Base-by-base conservation (phyloP, 2,888 invertebrate species). In the Salpingus planirostris region DNA sequence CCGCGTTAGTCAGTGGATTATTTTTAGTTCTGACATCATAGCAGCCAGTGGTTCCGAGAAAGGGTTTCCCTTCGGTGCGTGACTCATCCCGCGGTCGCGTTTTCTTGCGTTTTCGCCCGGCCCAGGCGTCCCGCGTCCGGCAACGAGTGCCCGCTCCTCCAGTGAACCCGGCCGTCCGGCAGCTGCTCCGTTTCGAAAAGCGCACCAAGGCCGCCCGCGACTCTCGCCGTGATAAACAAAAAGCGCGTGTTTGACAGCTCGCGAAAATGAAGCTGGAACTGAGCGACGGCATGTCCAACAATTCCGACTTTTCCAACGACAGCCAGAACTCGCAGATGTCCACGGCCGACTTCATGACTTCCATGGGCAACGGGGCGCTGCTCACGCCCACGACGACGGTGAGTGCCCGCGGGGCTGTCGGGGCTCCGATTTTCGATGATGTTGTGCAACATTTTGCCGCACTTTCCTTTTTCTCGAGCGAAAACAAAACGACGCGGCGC, bases 271-370 rank as follows among this genome's bases (percentile, higher is more conserved):
- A 62, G 50, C 48, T 64, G 44, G 65, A 64, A 33, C 48, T 62
- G 31, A 60, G 60, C 48, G 63, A 64, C 46, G 61, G 60, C 18
- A 51, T 59, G 47, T 64, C 63, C 15, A 62, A 64, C 40, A 56
- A 64, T 49, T 64, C 64, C 33, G 65, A 65, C 51, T 64, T 64
- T 53, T 62, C 62, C 13, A 61, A 61, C 46, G 65, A 65, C 44
- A 62, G 62, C 33, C 62, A 64, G 44, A 60, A 58, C 49, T 63
- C 63, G n/a, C 60, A 62, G 41, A 53, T 59, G 43, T 62, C 62
- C 22, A 57, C 57, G 3, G 55, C 50, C 11, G 61, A 61, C 43
- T 61, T 61, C 44, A 55, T 59, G 47, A 49, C 59, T 13, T 54
- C 55, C 3, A 51, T 59, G 46, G 59, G 57, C 31, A 60, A 55